phyloP scores from a whole-genome alignment of 2,888 invertebrate genomes.

The Yponomeuta sedellus region DNA sequence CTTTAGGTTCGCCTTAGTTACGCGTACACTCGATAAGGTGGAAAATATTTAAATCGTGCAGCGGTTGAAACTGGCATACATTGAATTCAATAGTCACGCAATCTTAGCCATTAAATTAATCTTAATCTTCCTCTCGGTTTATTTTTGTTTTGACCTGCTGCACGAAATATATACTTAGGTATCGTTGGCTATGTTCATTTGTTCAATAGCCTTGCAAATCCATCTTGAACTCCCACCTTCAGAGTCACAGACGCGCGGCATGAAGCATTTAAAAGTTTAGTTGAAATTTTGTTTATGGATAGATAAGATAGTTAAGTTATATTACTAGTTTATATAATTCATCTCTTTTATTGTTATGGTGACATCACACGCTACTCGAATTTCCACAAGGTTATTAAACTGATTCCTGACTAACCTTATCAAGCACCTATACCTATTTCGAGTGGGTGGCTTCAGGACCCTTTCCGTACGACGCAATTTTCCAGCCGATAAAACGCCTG shows the following conservation, averaged over 20 bases:
- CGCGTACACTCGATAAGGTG: no score
- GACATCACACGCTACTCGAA: constrained; percentile 6
- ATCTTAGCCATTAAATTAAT: no score
- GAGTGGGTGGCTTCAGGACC: constrained; percentile 38
- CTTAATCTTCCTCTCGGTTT: no score
- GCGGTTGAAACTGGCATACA: neutral
- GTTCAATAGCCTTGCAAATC: neutral
- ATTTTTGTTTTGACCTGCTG: no score
- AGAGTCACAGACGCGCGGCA: no score
- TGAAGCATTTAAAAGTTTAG: no score
- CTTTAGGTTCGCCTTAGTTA: neutral
- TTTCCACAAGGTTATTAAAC: constrained; percentile 1
- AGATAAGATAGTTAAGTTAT: neutral
- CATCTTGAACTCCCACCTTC: neutral
- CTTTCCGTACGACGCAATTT: constrained; percentile 52
- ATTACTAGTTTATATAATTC: neutral
- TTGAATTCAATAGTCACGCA: neutral
- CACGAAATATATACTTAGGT: no score
- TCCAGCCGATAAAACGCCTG: constrained; percentile 59
- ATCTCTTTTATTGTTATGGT: neutral
- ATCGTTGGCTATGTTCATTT: neutral
- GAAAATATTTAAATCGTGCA: neutral
- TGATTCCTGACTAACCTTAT: constrained; percentile 44
- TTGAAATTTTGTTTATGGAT: no score
- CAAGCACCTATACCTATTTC: constrained; percentile 31